Evolutionary conservation across 1,140 invertebrate species (phyloP).

Genomic region (Zaprionus camerounensis): DNA sequence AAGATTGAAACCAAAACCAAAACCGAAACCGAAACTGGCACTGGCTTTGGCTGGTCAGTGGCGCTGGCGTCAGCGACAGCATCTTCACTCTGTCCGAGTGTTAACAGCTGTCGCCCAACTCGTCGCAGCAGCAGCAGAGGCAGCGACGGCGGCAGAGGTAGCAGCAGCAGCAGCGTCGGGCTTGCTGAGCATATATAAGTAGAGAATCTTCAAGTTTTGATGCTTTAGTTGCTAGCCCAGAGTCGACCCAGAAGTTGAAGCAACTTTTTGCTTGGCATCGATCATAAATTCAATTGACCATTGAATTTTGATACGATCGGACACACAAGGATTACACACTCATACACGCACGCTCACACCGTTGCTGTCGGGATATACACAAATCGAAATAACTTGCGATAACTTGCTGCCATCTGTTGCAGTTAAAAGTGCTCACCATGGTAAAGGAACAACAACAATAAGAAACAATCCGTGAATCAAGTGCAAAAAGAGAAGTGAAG

Average conservation of each 20-base stretch:
- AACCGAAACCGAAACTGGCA: constrained; percentile 37
- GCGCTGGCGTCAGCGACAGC: constrained; percentile 47
- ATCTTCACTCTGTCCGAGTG: constrained; percentile 60
- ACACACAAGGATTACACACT: constrained; percentile 66
- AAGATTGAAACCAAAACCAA: constrained; percentile 11
- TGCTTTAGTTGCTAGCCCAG: constrained; percentile 84
- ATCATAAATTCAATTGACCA: constrained; percentile 83
- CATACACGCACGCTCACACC: constrained; percentile 35
- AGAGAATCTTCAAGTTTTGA: constrained; percentile 84
- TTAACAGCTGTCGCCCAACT: constrained; percentile 79
- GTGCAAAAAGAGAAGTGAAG: constrained; percentile 46
- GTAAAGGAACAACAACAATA: constrained; percentile 54
- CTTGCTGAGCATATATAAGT: constrained; percentile 77
- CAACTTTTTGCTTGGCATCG: constrained; percentile 80
- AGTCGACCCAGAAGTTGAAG: constrained; percentile 83
- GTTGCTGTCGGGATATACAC: constrained; percentile 41
- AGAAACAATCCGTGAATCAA: constrained; percentile 50
- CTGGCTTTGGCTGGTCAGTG: constrained; percentile 43
- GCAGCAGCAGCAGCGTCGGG: constrained; percentile 46
- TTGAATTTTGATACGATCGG: constrained; percentile 84
- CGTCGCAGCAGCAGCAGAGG: constrained; percentile 19
- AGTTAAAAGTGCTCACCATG: constrained; percentile 79
- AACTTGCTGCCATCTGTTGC: constrained; percentile 52
- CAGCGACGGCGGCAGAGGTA: constrained; percentile 25
- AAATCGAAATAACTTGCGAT: constrained; percentile 32